Percentiles rank a stretch among this genome's conserved stretches.
phyloP scores from a whole-genome alignment of 2,888 invertebrate genomes.

The Clunio marinus region DNA sequence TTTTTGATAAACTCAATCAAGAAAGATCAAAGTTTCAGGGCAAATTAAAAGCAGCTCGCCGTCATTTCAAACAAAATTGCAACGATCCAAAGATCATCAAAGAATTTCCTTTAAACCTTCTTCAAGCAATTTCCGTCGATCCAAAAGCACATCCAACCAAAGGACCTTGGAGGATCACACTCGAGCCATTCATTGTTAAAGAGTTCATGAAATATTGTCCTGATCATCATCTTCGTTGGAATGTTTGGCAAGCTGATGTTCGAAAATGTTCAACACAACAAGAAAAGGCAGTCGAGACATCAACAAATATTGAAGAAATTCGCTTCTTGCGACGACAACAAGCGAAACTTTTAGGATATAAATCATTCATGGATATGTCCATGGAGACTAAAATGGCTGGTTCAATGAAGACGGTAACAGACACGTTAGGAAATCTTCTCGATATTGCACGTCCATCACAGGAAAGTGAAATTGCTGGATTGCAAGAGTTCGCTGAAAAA shows the following conservation, averaged over 20 bases:
- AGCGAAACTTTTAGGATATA: constrained; percentile 73
- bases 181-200: constrained; percentile 68
- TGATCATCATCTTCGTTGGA: constrained; percentile 71
- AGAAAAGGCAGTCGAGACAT: constrained; percentile 65
- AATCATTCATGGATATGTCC: constrained; percentile 76
- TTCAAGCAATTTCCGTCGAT: constrained; percentile 63
- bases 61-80: constrained; percentile 64
- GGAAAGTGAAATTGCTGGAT: constrained; percentile 64
- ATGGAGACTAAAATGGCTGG: constrained; percentile 94
- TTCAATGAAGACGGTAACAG: constrained; percentile 67
- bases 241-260: constrained; percentile 76
- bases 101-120: constrained; percentile 68
- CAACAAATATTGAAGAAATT: constrained; percentile 72
- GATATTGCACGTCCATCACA: constrained; percentile 70
- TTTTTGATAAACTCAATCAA: constrained; percentile 55
- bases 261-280: constrained; percentile 63
- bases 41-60: constrained; percentile 63
- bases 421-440: constrained; percentile 62
- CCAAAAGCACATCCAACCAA: constrained; percentile 54
- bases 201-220: constrained; percentile 83
- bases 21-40: constrained; percentile 62
- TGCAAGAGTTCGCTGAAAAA: constrained; percentile 66
- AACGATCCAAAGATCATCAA: constrained; percentile 61
- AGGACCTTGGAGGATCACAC: constrained; percentile 78
- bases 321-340: constrained; percentile 63